Conservation (phyloP, 2,888 invertebrate genomes). For the Drosophila percnosoma region DNA sequence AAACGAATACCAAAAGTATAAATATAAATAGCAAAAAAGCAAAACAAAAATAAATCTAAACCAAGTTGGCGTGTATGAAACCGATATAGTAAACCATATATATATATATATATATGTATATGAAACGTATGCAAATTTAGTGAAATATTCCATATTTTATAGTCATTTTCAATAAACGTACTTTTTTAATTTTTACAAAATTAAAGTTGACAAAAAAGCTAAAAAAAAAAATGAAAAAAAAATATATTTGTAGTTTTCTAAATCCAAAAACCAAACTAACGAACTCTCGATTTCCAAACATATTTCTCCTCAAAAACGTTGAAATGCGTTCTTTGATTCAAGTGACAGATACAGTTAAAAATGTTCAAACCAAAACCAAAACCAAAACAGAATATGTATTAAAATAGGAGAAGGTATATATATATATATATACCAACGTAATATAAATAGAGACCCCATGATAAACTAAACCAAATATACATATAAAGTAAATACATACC, state of each 20-base stretch:
- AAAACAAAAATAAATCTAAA: slow-evolving; percentile 30
- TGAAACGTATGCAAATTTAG: slow-evolving; percentile 60
- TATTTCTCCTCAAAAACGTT: slow-evolving; percentile 62
- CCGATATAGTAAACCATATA: slow-evolving; percentile 61
- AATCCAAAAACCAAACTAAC: slow-evolving; percentile 53
- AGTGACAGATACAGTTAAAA: slow-evolving; percentile 54
- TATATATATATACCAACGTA: slow-evolving; percentile 16
- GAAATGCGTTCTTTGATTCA: slow-evolving; percentile 37
- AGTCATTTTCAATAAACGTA: slow-evolving; percentile 77
- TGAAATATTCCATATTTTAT: slow-evolving; percentile 78
- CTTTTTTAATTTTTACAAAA: slow-evolving; percentile 81
- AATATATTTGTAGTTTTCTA: slow-evolving; percentile 76
- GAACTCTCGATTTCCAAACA: slow-evolving; percentile 62
- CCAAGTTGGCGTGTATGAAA: slow-evolving; percentile 60
- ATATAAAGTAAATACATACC: slow-evolving; percentile 40
- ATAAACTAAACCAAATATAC: slow-evolving; percentile 31
- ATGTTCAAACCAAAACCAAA: slow-evolving; percentile 52
- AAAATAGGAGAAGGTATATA: slow-evolving; percentile 41
- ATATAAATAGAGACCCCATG: slow-evolving; percentile 45
- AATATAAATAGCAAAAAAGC: slow-evolving; percentile 48
- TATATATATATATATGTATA: slow-evolving; percentile 52
- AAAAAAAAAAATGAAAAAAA: slow-evolving; percentile 15
- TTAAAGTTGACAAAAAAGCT: slow-evolving; percentile 64
- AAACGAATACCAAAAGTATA: slow-evolving; percentile 47
- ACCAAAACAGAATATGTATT: slow-evolving; percentile 18